Evolutionary conservation across 1,140 invertebrate genomes (phyloP), one percentile per base, ranked within the genome.

Genomic region (Tachypleus tridentatus): DNA sequence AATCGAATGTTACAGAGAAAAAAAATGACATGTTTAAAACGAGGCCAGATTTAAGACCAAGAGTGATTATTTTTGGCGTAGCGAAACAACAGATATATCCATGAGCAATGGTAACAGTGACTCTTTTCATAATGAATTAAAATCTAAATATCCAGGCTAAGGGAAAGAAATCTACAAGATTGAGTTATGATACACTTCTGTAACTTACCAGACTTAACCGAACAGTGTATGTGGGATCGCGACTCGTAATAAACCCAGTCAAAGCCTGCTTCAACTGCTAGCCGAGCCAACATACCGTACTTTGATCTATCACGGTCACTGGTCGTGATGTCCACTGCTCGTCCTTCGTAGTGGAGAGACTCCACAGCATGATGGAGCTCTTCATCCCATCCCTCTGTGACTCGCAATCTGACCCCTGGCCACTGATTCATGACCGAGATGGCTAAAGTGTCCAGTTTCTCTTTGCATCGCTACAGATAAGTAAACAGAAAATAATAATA

Each of bases 171-270:
- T 29, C 29, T 29, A 29, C 29, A 29, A 29, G 29, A 29, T 2
- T 29, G 2, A 29, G 29, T 29, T 29, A 29, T 29, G 29, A 29
- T 29, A 29, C 29, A 29, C 29, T 29, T 29, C 29, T 29, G 29
- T 29, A 29, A 68, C 67, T 84, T 82, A 98, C 95, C 94, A 84
- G 93, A 94, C 80, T 94, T 96, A 59, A 97, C 93, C 50, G 93
- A 97, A 77, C 93, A 96, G 78, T 98, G 95, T 73, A 98, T 95
- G 75, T 97, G 91, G 10, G 88, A 86, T 66, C 91, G 83, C 73
- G 88, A 89, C 77, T 97, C 93, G 76, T 97, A 98, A 78, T 91
- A 95, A 29, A 98, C 95, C 94, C 93, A 98, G 81, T 97, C 93
- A 83, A 98, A 98, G 70, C 94, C 94, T 7, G 94, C 93, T 77